phyloP scores from a whole-genome alignment of 2,888 invertebrate genomes.

The Cacoxenus indagator region DNA sequence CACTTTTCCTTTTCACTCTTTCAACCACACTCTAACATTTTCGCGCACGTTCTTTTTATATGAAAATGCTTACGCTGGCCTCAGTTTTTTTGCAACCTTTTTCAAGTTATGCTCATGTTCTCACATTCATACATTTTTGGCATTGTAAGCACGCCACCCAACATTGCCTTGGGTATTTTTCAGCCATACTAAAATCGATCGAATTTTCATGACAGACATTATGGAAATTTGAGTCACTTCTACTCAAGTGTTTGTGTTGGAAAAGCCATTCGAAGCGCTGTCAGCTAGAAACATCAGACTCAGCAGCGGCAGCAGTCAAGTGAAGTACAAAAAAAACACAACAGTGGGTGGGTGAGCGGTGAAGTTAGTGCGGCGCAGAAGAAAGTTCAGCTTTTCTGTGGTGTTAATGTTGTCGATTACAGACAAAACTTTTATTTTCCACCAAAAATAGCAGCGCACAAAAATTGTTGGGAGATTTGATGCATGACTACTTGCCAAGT shows the following conservation, averaged over 20 bases:
- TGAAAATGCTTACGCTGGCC: conserved; percentile 2
- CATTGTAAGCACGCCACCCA: not conserved
- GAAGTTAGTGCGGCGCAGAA: conserved; percentile 48
- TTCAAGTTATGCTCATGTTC: not conserved
- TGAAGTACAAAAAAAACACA: not conserved
- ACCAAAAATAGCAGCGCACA: too few species aligned
- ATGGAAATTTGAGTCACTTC: conserved; percentile 63
- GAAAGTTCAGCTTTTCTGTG: too few species aligned
- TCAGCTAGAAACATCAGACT: too few species aligned
- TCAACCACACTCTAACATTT: not conserved
- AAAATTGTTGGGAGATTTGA: too few species aligned
- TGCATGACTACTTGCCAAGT: too few species aligned
- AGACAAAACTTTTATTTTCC: not conserved
- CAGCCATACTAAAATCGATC: conserved; percentile 56
- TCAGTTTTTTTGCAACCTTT: not conserved
- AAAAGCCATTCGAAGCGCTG: conserved; percentile 52
- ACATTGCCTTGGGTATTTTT: conserved; percentile 10
- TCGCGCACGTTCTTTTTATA: conserved; percentile 15
- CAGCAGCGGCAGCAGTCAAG: not conserved
- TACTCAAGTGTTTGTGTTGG: conserved; percentile 50
- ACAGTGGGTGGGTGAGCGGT: conserved; percentile 26
- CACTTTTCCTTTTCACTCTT: not conserved
- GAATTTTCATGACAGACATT: conserved; percentile 65
- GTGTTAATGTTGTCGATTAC: not conserved
- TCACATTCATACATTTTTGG: conserved; percentile 13